Percentiles rank a stretch among this genome's conserved stretches.
phyloP scores from a whole-genome alignment of 2,113 vertebrate genomes.

The Ploceus nigricollis region DNA sequence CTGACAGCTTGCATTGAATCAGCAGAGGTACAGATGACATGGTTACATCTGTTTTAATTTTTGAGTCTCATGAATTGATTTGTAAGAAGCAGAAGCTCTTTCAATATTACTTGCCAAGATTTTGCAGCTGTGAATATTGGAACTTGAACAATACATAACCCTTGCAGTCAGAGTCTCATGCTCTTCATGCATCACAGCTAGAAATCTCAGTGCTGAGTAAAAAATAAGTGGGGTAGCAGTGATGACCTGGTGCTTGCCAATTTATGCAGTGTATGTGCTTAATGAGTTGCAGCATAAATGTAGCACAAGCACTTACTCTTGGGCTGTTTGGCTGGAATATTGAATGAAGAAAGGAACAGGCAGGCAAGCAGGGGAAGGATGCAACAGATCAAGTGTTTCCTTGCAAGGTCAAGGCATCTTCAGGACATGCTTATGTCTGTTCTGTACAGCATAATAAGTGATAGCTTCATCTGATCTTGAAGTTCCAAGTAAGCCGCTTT shows the following conservation, averaged over 20 bases:
- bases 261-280: background rate
- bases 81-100: slow-evolving; percentile 28
- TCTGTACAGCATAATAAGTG: background rate
- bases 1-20: background rate
- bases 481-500: background rate
- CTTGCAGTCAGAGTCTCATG: background rate
- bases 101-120: background rate
- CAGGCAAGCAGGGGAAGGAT: background rate
- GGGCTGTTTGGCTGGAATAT: background rate
- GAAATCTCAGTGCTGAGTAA: background rate
- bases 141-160: background rate
- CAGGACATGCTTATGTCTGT: background rate
- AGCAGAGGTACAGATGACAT: slow-evolving; percentile 34
- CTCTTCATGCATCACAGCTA: background rate
- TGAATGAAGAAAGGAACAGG: slow-evolving; percentile 9
- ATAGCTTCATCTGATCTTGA: background rate
- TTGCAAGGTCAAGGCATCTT: background rate
- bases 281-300: background rate
- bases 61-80: background rate
- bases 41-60: background rate
- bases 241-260: background rate
- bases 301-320: background rate
- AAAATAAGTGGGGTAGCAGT: background rate
- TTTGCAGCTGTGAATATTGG: slow-evolving; percentile 51
- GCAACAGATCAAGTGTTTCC: background rate